Evolutionary conservation across 2,888 invertebrate species (phyloP).

Genomic region (Deroplatys truncata): DNA sequence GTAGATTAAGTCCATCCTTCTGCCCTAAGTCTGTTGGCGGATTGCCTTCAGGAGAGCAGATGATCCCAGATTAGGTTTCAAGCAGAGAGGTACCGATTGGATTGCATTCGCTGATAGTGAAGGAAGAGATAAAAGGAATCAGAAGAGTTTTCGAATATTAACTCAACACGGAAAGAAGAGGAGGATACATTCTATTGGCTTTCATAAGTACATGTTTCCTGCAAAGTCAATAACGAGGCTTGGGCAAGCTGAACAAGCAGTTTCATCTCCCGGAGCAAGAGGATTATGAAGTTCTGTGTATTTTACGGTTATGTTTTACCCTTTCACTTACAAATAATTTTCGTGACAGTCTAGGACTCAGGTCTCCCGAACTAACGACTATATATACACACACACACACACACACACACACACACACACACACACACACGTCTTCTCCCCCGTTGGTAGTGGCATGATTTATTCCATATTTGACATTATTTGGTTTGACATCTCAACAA

Average conservation of each 20-base stretch:
- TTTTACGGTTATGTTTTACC: too few relatives aligned
- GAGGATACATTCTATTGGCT: not conserved
- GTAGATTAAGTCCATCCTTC: not conserved
- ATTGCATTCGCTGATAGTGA: not conserved
- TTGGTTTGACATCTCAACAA: too few relatives aligned
- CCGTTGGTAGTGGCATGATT: too few relatives aligned
- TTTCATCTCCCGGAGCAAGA: not conserved
- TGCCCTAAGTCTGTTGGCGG: not conserved
- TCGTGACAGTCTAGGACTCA: too few relatives aligned
- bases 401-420: too few relatives aligned
- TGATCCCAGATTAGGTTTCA: not conserved
- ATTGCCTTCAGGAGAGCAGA: not conserved
- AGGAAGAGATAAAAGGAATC: not conserved
- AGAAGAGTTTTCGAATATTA: not conserved
- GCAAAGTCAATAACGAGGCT: not conserved
- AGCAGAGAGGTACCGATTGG: not conserved
- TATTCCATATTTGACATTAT: too few relatives aligned
- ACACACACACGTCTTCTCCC: too few relatives aligned
- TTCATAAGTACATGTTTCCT: not conserved
- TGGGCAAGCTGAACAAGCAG: not conserved
- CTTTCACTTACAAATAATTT: too few relatives aligned
- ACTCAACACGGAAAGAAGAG: not conserved
- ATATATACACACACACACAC: too few relatives aligned
- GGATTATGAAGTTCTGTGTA: not conserved
- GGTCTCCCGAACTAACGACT: too few relatives aligned